Percentiles rank a stretch among this genome's conserved stretches.
These are phyloP conservation scores for Macroramphosus scolopax DNA, from an alignment of 2,797 vertebrate species.

Conservation along the genomic window DNA sequence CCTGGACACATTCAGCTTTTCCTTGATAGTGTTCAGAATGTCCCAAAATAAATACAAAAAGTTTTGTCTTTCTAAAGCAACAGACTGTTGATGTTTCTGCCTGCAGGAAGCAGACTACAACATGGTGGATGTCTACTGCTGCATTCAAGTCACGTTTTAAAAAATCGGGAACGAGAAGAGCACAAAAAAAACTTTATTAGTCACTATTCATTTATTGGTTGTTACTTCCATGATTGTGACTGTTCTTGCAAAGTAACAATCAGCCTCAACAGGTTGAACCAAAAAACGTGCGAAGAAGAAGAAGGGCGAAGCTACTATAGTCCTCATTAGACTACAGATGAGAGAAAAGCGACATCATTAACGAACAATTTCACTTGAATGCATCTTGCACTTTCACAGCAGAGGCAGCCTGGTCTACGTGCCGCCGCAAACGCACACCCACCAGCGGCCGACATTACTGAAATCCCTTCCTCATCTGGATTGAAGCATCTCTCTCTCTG, in stretches of 20 bases:
- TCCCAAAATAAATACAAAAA: background rate
- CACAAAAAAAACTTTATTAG: background rate
- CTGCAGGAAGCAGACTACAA: slow-evolving; percentile 30
- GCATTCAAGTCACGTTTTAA: slow-evolving; percentile 23
- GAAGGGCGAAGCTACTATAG: no score
- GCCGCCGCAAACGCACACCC: slow-evolving; percentile 64
- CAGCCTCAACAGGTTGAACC: background rate
- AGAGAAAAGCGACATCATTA: no score
- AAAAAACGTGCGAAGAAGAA: no score
- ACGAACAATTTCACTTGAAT: slow-evolving; percentile 34
- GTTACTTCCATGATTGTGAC: background rate
- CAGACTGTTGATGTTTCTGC: slow-evolving; percentile 1
- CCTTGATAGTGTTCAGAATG: background rate
- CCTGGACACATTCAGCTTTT: slow-evolving; percentile 8
- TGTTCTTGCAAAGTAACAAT: no score
- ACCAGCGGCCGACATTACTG: slow-evolving; percentile 11
- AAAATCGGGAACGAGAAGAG: background rate
- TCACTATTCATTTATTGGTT: no score
- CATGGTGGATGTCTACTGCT: slow-evolving; percentile 20
- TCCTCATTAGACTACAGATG: background rate
- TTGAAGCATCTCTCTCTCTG: no score
- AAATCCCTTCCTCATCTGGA: background rate
- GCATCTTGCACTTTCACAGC: slow-evolving; percentile 28
- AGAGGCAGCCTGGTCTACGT: slow-evolving; percentile 69
- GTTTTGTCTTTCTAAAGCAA: background rate